Base-by-base conservation (phyloP, 2,797 vertebrate species). In the Pipistrellus pygmaeus region DNA sequence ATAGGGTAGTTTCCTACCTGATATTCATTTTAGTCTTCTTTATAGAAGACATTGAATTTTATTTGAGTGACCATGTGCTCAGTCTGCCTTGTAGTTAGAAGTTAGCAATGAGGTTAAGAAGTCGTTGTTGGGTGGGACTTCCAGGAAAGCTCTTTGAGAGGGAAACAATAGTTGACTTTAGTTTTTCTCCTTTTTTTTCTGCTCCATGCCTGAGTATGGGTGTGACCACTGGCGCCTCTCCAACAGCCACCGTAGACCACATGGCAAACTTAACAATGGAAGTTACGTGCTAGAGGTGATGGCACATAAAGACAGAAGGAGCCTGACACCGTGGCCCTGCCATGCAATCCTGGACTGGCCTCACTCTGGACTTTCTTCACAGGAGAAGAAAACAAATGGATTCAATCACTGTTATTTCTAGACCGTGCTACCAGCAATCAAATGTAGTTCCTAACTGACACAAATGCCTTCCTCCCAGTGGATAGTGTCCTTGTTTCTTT, bases 401-500 rank as follows among this genome's bases (percentile, higher is more conserved):
- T 80, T 94, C 69, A 85, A 53, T 83, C 46, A 53, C 80, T 71
- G 18, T 81, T 88, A 32, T 85, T 87, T 95, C 38, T 76, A 93
- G 77, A 75, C 82, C n/a, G 20, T 88, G 71, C 51, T 83, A 62
- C 57, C 60, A 72, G 64, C 27, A 80, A 80, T 87, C 69, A 90
- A 80, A 60, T 69, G 46, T 30, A 88, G 81, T 81, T 95, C 77
- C 85, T 89, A 57, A 64, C 72, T n/a, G 89, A 92, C 92, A 84
- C 25, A 76, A 78, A 91, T 55, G 82, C 44, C 27, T 91, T 82
- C 21, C 23, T 46, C 13, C 0, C 57, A 72, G 35, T 95, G 91
- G 93, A 87, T 88, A 76, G 77, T 0, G n/a, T 35, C 73, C 90
- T 95, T 95, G 94, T 96, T 94, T 93, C 94, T 95, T 81, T 93